Evolutionary conservation across 2,888 invertebrate genomes (phyloP), one percentile per base, ranked within the genome.

Genomic region (Ganaspis brasiliensis): DNA sequence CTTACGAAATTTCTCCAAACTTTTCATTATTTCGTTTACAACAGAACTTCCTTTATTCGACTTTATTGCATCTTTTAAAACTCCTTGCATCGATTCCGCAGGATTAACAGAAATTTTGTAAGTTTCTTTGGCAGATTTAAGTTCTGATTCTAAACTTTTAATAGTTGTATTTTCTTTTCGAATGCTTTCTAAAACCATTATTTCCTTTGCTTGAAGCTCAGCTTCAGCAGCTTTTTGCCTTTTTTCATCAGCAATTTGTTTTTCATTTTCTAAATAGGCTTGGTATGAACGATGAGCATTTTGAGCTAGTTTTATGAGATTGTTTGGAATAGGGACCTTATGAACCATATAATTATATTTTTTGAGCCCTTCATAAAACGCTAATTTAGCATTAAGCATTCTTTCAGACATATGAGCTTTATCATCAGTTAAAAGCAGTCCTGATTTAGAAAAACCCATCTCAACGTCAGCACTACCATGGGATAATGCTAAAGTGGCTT

Each of bases 401-500:
- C 55, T 19, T 73, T 72, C 73, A 24, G 72, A 19, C 78, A 78
- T 78, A 19, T 21, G 16, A 10, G 78, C 14, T 61, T 67, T 67
- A 45, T 78, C 76, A 2, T 71, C 73, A 31, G 75, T 75, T 12
- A 78, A 26, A 4, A 78, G 31, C 21, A 63, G 52, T 21, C 24
- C 73, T 24, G 78, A 75, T 26, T 14, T 45, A 12, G 72, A 78
- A 45, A 78, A 78, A 24, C 72, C 78, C 19, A 75, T 59, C 31
- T 78, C 78, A 1, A 78, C 67, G 19, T 78, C 75, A 6, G 78
- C 35, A 2, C 59, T 35, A 35, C 16, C 59, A 35, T 59, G 59
- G 35, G 59, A 8, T 16, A 59, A 35, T 35, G 35, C 35, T 59
- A 59, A 59, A 16, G 35, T 9, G 8, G 31, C 59, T 2, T 59